Evolutionary conservation across 2,797 vertebrate species (phyloP).

Genomic region (Trachurus trachurus): DNA sequence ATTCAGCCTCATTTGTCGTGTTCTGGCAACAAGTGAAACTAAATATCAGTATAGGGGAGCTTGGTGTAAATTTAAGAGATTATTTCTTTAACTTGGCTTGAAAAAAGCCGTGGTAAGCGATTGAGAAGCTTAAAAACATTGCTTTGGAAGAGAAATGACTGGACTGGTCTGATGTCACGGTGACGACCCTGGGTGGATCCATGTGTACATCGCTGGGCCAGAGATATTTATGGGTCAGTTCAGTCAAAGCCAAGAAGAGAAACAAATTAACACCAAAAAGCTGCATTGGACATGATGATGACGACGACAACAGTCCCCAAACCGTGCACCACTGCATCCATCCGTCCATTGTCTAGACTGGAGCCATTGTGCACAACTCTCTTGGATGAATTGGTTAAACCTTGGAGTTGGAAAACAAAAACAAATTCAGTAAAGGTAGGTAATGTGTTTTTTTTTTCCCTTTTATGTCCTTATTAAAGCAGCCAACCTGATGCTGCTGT

Average conservation of each 20-base stretch:
- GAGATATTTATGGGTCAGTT: constrained; percentile 2
- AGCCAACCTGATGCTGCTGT: constrained; percentile 5
- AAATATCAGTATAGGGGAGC: no score
- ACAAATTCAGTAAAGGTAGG: constrained; percentile 5
- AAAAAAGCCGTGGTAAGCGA: not conserved
- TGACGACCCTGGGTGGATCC: not conserved
- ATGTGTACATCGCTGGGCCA: not conserved
- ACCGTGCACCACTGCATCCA: not conserved
- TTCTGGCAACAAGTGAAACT: not conserved
- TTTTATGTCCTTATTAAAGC: constrained; percentile 26
- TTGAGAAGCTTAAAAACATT: not conserved
- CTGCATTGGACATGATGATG: not conserved
- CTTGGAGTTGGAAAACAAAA: not conserved
- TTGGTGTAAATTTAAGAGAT: not conserved
- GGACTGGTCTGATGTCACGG: not conserved
- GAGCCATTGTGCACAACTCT: not conserved
- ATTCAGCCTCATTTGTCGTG: not conserved
- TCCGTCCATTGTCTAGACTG: no score
- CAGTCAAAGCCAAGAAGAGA: constrained; percentile 18
- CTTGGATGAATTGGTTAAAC: not conserved
- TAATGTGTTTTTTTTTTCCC: not conserved
- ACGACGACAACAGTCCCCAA: not conserved
- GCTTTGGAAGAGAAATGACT: not conserved
- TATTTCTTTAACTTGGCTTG: not conserved
- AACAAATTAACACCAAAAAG: not conserved